These are phyloP conservation scores for Pomacea maculata DNA, from an alignment of 1,140 invertebrate species.

Conservation along the genomic window DNA sequence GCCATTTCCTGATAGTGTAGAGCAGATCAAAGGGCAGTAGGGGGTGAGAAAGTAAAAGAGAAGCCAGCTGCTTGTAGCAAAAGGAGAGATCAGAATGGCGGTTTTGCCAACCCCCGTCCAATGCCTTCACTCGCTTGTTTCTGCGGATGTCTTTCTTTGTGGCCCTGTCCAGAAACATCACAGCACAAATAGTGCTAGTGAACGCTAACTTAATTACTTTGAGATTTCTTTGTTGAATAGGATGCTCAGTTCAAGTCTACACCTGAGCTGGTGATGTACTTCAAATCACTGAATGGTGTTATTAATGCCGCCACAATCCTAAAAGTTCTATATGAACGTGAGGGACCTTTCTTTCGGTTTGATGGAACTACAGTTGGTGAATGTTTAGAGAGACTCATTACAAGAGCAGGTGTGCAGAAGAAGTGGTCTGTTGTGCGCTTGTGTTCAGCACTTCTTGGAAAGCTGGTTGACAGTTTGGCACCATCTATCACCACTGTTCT, in stretches of 20 bases:
- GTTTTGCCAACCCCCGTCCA: too few species aligned
- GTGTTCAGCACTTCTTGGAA: constrained; percentile 89
- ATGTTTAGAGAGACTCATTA: constrained; percentile 82
- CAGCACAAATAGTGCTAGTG: too few species aligned
- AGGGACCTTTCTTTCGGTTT: constrained; percentile 82
- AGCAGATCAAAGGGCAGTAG: too few species aligned
- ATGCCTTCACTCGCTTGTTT: too few species aligned
- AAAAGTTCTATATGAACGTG: constrained; percentile 83
- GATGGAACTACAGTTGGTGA: constrained; percentile 73
- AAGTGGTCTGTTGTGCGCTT: constrained; percentile 91
- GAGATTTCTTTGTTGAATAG: constrained; percentile 30
- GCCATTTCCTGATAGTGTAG: too few species aligned
- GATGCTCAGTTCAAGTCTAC: constrained; percentile 64
- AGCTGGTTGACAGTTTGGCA: constrained; percentile 97
- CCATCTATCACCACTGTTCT: constrained; percentile 97
- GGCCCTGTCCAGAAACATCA: too few species aligned
- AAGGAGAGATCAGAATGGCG: too few species aligned
- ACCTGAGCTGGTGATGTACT: constrained; percentile 57
- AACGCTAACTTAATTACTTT: too few species aligned
- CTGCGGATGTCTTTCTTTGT: too few species aligned
- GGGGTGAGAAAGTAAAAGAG: too few species aligned
- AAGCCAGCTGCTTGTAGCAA: too few species aligned
- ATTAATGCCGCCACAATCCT: constrained; percentile 84
- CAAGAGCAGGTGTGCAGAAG: constrained; percentile 84
- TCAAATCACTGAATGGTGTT: constrained; percentile 72